Conservation (phyloP, 2,888 invertebrate species). For the Troilus luridus region DNA sequence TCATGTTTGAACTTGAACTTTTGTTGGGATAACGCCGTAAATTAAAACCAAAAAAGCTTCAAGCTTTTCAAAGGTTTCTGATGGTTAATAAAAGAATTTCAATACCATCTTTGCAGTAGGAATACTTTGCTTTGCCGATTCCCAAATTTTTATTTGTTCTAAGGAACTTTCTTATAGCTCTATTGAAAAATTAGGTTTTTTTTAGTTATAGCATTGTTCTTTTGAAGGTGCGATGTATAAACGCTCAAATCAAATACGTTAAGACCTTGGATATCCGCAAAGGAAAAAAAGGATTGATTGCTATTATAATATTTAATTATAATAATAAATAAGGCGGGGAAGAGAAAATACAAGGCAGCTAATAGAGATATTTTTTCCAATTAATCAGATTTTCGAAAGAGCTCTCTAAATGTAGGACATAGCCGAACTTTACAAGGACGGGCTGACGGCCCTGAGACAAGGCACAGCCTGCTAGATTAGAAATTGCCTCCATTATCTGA, state of each 20-base stretch:
- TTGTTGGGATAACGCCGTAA: too few relatives aligned
- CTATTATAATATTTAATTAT: background rate
- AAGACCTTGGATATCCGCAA: background rate
- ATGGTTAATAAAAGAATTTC: too few relatives aligned
- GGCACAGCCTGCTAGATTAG: background rate
- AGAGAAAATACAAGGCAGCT: background rate
- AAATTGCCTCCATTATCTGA: constrained; percentile 42
- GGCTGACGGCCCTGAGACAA: background rate
- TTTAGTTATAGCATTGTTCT: too few relatives aligned
- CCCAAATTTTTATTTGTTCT: too few relatives aligned
- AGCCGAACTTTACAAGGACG: constrained; percentile 37
- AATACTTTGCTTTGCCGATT: too few relatives aligned
- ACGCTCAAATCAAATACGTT: background rate
- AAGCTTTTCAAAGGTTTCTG: too few relatives aligned
- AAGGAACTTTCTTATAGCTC: too few relatives aligned
- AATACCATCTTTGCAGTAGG: too few relatives aligned
- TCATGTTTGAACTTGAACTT: too few relatives aligned
- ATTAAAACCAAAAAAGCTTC: too few relatives aligned
- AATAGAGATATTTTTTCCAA: background rate
- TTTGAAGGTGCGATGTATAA: too few relatives aligned
- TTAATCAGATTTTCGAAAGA: constrained; percentile 43
- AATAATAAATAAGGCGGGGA: constrained; percentile 24
- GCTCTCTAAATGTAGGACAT: background rate
- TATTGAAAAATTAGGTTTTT: too few relatives aligned
- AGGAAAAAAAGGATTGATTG: background rate